Evolutionary conservation across 2,113 vertebrate genomes (phyloP), one percentile per base, ranked within the genome.

Genomic region (Acrocephalus kingi): DNA sequence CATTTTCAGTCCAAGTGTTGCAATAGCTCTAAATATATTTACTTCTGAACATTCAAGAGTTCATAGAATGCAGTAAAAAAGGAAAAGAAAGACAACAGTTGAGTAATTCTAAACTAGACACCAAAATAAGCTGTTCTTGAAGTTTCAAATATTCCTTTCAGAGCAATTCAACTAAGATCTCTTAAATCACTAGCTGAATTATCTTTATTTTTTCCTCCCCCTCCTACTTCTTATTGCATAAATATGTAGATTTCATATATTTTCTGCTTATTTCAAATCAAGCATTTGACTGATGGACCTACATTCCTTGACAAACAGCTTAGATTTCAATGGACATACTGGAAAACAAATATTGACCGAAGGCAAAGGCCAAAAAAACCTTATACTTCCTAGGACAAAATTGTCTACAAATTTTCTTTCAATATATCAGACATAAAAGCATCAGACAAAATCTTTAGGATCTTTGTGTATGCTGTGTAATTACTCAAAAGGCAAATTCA

Each of bases 1-100:
- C 76, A 51, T 91, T 97, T 97, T 93, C 77, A 92, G 89, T 55
- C 35, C 27, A 80, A 94, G 13, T 56, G 22, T 55, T 84, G 52
- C 51, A 80, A 66, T 80, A 92, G n/a, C n/a, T 81, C 46, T 87
- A 77, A 92, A 75, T 10, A 12, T 13, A 37, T 68, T 93, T 90
- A 82, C 18, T 45, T 82, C 28, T 51, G 28, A 86, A 72, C 77
- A 71, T 90, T 90, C 62, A 43, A 14, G 7, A 46, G 52, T 64
- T n/a, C 73, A 77, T 25, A 55, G 28, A 91, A 89, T 33, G 27
- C 9, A n/a, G 33, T 10, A 89, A 77, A 58, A 80, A 87, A 82
- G 69, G 9, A 67, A 90, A 79, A 88, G 46, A 80, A 64, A 58
- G 43, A 69, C 3, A 75, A 10, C 11, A 43, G 24, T 48, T 75